Percentiles rank a stretch among this genome's conserved stretches.
phyloP scores from a whole-genome alignment of 2,888 invertebrate genomes.

The Chymomyza procnemis region DNA sequence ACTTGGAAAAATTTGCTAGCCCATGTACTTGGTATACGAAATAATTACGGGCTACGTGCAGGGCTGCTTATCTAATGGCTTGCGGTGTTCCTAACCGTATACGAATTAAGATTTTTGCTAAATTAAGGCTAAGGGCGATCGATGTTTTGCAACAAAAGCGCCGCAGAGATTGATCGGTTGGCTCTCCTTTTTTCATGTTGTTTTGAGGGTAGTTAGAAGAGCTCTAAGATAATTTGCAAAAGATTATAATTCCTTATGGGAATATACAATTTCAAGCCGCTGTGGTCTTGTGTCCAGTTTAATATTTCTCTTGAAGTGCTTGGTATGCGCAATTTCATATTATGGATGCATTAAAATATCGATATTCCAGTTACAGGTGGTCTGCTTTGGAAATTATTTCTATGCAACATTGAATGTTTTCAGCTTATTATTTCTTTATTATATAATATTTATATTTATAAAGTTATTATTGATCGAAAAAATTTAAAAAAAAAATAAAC shows the following conservation, averaged over 20 bases:
- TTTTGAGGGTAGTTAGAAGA: background rate
- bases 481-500: too few relatives aligned
- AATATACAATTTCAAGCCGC: slow-evolving; percentile 58
- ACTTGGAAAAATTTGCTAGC: slow-evolving; percentile 18
- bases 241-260: slow-evolving; percentile 9
- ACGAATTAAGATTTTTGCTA: slow-evolving; percentile 46
- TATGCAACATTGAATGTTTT: background rate
- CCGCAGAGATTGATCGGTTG: slow-evolving; percentile 37
- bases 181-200: too few relatives aligned
- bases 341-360: background rate
- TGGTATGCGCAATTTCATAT: slow-evolving; percentile 33
- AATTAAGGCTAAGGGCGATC: slow-evolving; percentile 48
- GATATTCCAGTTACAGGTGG: background rate
- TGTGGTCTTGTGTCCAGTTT: slow-evolving; percentile 28
- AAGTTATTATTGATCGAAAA: too few relatives aligned
- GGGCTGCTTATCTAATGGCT: background rate
- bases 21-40: slow-evolving; percentile 14
- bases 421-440: too few relatives aligned
- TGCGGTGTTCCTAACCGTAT: background rate
- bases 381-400: background rate
- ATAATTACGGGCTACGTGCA: background rate
- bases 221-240: slow-evolving; percentile 35
- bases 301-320: slow-evolving; percentile 50
- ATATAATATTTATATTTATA: too few relatives aligned
- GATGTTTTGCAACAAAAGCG: slow-evolving; percentile 38